phyloP scores from a whole-genome alignment of 2,113 vertebrate species.

The Sturnira hondurensis region DNA sequence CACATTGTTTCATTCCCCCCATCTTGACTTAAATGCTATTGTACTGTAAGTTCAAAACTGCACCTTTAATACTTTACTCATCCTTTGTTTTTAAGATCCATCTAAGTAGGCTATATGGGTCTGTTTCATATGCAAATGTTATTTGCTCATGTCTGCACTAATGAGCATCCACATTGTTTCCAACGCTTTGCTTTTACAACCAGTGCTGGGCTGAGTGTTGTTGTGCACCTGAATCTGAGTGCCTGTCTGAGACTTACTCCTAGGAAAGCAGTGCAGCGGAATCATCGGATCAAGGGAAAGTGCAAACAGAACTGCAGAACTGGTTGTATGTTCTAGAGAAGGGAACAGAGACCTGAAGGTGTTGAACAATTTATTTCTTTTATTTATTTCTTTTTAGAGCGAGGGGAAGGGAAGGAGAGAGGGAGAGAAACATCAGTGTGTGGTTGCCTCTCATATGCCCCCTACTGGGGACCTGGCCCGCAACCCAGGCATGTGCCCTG shows the following conservation, averaged over 20 bases:
- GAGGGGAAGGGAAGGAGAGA: too few species aligned
- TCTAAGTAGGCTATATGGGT: not conserved
- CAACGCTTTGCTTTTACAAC: conserved; percentile 27
- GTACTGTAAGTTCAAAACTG: conserved; percentile 11
- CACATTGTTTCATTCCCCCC: not conserved
- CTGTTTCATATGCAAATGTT: conserved; percentile 16
- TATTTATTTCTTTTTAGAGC: too few species aligned
- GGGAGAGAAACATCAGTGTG: too few species aligned
- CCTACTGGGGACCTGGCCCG: too few species aligned
- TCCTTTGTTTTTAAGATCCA: conserved; percentile 14
- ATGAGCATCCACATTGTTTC: not conserved
- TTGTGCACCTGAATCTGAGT: not conserved
- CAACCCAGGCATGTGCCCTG: too few species aligned
- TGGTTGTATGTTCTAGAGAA: not conserved
- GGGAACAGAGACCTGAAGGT: not conserved
- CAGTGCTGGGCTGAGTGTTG: not conserved
- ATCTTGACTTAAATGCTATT: not conserved
- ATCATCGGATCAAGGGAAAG: not conserved
- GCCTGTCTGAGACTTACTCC: not conserved
- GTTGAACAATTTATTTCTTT: not conserved
- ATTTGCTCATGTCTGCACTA: not conserved
- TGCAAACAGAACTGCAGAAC: not conserved
- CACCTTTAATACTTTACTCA: not conserved
- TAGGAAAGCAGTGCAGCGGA: not conserved
- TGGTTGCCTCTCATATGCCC: too few species aligned